phyloP scores from a whole-genome alignment of 2,888 invertebrate genomes.

The Trachelus troglodyta region DNA sequence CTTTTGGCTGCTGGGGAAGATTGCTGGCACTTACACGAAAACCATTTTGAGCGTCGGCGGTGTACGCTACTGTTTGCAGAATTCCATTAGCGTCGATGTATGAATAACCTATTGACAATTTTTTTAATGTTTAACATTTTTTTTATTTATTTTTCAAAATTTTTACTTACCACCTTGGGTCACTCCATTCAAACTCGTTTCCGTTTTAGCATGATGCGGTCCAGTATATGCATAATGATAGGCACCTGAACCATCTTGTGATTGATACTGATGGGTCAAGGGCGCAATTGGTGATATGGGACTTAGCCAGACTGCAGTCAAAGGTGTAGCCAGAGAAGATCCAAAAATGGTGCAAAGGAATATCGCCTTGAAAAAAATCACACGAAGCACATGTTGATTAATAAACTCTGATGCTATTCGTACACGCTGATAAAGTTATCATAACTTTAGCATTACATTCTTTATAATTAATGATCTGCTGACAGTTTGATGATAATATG shows the following conservation, averaged over 20 bases:
- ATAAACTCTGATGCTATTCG: slow-evolving; percentile 5
- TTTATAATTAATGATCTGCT: background rate
- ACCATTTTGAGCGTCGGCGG: slow-evolving; percentile 72
- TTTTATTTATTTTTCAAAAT: background rate
- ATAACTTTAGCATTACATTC: background rate
- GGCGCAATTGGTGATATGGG: slow-evolving; percentile 60
- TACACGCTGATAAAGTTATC: background rate
- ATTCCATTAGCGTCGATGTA: slow-evolving; percentile 77
- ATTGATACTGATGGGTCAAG: slow-evolving; percentile 66
- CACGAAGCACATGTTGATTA: slow-evolving; percentile 9
- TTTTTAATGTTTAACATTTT: background rate
- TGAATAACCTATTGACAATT: slow-evolving; percentile 69
- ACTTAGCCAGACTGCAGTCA: slow-evolving; percentile 70
- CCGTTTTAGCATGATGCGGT: slow-evolving; percentile 74
- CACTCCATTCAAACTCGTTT: slow-evolving; percentile 72
- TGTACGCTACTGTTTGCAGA: slow-evolving; percentile 74
- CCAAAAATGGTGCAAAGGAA: slow-evolving; percentile 21
- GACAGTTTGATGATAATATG: background rate
- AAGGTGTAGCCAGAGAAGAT: slow-evolving; percentile 35
- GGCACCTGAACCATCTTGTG: slow-evolving; percentile 70
- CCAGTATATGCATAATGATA: slow-evolving; percentile 74
- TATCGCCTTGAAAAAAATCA: slow-evolving; percentile 33
- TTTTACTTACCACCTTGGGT: slow-evolving; percentile 68
- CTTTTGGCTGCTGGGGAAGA: slow-evolving; percentile 55
- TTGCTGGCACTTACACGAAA: slow-evolving; percentile 76